Base-by-base conservation (phyloP, 2,888 invertebrate species). In the Drosophila prostipennis region DNA sequence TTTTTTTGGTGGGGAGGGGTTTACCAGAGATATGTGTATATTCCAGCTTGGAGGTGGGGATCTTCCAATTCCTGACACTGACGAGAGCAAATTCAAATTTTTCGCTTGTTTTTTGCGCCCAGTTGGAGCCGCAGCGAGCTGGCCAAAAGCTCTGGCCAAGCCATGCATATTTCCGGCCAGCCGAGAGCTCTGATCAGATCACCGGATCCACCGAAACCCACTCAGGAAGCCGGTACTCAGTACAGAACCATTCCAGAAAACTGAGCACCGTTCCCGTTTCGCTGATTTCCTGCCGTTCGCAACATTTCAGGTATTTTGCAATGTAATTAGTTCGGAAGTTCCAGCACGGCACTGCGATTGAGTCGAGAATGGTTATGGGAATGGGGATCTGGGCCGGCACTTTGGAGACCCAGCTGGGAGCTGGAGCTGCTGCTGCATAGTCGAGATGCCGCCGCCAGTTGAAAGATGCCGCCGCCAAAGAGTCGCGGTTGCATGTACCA, bases 131-230 rank as follows among this genome's bases (percentile, higher is more conserved):
- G 72, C 83, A 79, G 77, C 77, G 78, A 72, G 76, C 78, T 76
- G 76, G 74, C 75, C 69, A 75, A 80, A 85, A 77, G 68, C 69
- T 60, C 10, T 32, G 46, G 46, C 75, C 69, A 75, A 80, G 67
- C 53, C 86, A 87, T 76, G 88, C 88, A 86, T 86, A 79, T 86
- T 79, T 86, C 86, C 86, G 86, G 88, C 87, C 72, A 32, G 14
- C 29, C 34, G 10, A 8, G 3, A 45, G 46, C 19, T 37, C 29
- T 46, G 63, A 73, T 55, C 55, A 32, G 74, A 43, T 57, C 52
- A 59, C 65, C 48, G 57, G 61, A 46, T 55, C 23, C 56, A 52
- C 16, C 16, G 16, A 16, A 19, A 19, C 40, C n/a, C 29, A 36
- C 45, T 26, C 67, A 36, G 34, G 45, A 26, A 19, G 19, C 26